phyloP scores from a whole-genome alignment of 2,113 vertebrate genomes.

The Lampris incognitus region DNA sequence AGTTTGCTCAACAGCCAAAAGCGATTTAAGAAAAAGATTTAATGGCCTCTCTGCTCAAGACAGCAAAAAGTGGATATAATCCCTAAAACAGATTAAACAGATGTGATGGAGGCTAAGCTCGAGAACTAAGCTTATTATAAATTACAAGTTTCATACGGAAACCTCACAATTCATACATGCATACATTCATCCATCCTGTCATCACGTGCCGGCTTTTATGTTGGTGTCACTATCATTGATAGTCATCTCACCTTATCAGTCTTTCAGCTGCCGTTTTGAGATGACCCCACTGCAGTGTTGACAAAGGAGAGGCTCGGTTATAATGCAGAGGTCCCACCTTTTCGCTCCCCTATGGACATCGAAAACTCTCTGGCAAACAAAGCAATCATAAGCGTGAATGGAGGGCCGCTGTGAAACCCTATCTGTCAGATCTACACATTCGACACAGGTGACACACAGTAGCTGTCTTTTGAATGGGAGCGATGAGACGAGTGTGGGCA shows the following conservation, averaged over 20 bases:
- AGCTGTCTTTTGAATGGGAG: conserved; percentile 65
- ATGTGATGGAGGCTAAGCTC: no score
- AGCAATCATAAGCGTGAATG: conserved; percentile 79
- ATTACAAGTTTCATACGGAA: no score
- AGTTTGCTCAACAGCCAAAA: not conserved
- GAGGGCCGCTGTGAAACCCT: conserved; percentile 72
- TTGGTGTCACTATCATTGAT: conserved; percentile 57
- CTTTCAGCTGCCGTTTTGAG: conserved; percentile 70
- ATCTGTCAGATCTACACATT: conserved; percentile 70
- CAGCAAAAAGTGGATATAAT: not conserved
- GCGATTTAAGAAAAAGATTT: no score
- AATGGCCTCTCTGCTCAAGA: no score
- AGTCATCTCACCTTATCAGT: conserved; percentile 71
- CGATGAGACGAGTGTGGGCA: conserved; percentile 68
- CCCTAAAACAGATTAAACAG: no score
- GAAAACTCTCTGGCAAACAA: conserved; percentile 74
- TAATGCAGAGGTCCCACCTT: conserved; percentile 71
- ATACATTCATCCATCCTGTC: conserved; percentile 44
- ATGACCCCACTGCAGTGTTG: conserved; percentile 71
- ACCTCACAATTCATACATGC: not conserved
- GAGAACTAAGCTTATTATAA: no score
- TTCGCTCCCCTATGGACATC: conserved; percentile 70
- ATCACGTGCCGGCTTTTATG: conserved; percentile 5
- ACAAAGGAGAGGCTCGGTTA: conserved; percentile 77
- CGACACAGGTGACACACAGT: conserved; percentile 78